Conservation (phyloP, 2,888 invertebrate species). For the Tenthredo notha region DNA sequence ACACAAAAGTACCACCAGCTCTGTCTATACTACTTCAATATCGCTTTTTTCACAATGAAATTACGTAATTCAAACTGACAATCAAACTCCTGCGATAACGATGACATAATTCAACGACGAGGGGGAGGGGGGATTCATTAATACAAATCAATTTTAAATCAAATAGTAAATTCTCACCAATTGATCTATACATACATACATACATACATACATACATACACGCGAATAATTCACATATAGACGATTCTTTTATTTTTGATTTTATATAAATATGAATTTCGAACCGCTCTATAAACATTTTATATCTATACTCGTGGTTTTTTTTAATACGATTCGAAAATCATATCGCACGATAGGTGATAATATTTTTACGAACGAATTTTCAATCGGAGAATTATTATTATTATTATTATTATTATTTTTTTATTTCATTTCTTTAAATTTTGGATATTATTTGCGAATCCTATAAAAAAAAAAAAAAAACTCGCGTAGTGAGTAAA, state of each 20-base stretch:
- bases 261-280: neutral
- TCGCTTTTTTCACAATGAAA: conserved; percentile 12
- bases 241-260: neutral
- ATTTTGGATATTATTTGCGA: no score
- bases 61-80: conserved; percentile 28
- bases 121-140: neutral
- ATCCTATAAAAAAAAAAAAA: no score
- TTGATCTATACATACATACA: neutral
- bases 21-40: neutral
- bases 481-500: no score
- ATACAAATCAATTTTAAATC: neutral
- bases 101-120: conserved; percentile 1
- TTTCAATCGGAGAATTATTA: no score
- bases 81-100: conserved; percentile 1
- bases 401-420: no score
- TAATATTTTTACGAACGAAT: no score
- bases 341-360: no score
- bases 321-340: no score
- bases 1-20: neutral
- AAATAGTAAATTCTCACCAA: neutral
- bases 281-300: neutral
- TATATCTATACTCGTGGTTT: neutral
- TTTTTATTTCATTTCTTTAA: no score
- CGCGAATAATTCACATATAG: neutral
- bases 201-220: neutral